Evolutionary conservation across 1,140 invertebrate species (phyloP).

Genomic region (Calephelis nemesis): DNA sequence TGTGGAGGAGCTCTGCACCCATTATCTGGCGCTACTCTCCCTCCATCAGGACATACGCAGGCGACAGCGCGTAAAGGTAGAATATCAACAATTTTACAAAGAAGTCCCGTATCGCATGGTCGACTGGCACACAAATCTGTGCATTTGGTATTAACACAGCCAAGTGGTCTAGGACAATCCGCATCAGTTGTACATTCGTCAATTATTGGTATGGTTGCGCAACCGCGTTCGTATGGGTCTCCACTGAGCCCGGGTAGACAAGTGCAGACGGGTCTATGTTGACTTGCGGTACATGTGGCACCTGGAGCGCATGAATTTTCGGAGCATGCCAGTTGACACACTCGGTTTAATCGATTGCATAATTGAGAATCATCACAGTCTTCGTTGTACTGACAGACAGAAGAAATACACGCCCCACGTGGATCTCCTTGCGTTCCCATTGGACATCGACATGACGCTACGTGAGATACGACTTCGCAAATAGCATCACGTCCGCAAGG

Average conservation of each 20-base stretch:
- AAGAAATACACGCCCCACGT: constrained; percentile 88
- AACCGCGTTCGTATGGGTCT: constrained; percentile 89
- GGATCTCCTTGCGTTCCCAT: constrained; percentile 91
- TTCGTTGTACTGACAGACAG: constrained; percentile 92
- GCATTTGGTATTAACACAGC: constrained; percentile 88
- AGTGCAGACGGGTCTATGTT: constrained; percentile 88
- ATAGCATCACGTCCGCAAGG: constrained; percentile 89
- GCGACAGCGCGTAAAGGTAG: constrained; percentile 89
- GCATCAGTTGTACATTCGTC: constrained; percentile 86
- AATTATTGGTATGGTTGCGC: constrained; percentile 55
- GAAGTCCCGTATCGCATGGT: constrained; percentile 86
- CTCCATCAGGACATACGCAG: constrained; percentile 86
- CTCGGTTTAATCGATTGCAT: constrained; percentile 90
- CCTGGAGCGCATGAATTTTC: constrained; percentile 87
- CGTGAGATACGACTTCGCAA: constrained; percentile 87
- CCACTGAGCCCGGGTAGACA: constrained; percentile 88
- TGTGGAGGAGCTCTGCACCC: constrained; percentile 74
- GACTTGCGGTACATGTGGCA: constrained; percentile 85
- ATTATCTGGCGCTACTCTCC: constrained; percentile 80
- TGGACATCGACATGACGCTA: constrained; percentile 90
- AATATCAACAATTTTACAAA: constrained; percentile 89
- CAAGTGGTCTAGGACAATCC: constrained; percentile 86
- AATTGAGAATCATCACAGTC: constrained; percentile 92
- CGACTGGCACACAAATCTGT: constrained; percentile 86
- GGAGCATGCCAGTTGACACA: constrained; percentile 90